These are phyloP conservation scores for Ennomos fuscantarius DNA, from an alignment of 2,888 invertebrate species.

Conservation along the genomic window DNA sequence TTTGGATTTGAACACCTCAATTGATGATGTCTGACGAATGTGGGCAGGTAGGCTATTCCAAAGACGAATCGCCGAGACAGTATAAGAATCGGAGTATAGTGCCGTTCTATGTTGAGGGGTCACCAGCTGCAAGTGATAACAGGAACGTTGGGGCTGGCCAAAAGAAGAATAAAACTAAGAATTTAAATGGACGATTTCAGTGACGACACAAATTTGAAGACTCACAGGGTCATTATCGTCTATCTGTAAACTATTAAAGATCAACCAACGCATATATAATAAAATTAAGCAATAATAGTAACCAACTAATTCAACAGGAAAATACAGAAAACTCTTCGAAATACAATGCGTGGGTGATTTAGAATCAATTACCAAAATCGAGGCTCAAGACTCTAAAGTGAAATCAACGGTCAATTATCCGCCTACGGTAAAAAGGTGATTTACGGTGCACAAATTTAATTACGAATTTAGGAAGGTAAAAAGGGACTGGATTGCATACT, in stretches of 20 bases:
- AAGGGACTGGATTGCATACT: conserved; percentile 28
- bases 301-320: conserved; percentile 15
- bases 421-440: conserved; percentile 40
- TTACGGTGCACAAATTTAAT: conserved; percentile 42
- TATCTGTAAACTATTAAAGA: conserved; percentile 1
- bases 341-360: conserved; percentile 34
- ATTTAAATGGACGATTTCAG: neutral
- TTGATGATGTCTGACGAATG: too few species aligned
- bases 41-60: too few species aligned
- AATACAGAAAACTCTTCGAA: conserved; percentile 27
- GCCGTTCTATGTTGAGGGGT: too few species aligned
- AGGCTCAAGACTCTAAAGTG: conserved; percentile 39
- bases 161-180: too few species aligned
- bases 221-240: neutral
- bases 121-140: too few species aligned
- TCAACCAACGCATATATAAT: conserved; percentile 5
- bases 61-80: too few species aligned
- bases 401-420: conserved; percentile 44
- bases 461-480: conserved; percentile 36
- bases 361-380: conserved; percentile 41
- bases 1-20: too few species aligned
- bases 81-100: too few species aligned
- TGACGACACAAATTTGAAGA: too few species aligned
- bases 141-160: too few species aligned
- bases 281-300: conserved; percentile 22